Evolutionary conservation across 2,113 vertebrate species (phyloP).

Genomic region (Cichladusa arquata): DNA sequence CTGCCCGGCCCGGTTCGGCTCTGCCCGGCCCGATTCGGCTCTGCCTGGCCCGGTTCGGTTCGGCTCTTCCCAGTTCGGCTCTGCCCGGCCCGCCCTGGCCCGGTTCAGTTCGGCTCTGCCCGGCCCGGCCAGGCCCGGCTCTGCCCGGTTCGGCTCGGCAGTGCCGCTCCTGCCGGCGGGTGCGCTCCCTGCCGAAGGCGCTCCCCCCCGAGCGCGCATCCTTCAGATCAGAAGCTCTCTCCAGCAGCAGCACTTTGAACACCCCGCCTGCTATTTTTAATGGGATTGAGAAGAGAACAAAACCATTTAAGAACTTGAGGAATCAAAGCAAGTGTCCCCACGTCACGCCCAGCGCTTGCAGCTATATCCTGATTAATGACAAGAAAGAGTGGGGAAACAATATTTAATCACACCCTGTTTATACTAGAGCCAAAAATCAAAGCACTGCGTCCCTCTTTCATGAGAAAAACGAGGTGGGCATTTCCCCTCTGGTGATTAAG

Average conservation of each 20-base stretch:
- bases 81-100: too few species aligned
- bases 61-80: too few species aligned
- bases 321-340: constrained; percentile 54
- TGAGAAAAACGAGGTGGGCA: constrained; percentile 61
- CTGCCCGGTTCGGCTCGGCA: background rate
- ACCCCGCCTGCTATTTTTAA: constrained; percentile 32
- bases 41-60: too few species aligned
- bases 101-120: background rate
- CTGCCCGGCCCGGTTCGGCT: background rate
- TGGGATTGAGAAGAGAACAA: constrained; percentile 57
- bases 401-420: constrained; percentile 64
- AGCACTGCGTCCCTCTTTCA: constrained; percentile 39
- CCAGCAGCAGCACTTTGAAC: constrained; percentile 43
- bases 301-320: constrained; percentile 32
- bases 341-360: constrained; percentile 16
- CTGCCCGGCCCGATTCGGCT: too few species aligned
- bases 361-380: constrained; percentile 57
- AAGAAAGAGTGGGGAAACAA: constrained; percentile 45
- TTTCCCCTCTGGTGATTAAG: constrained; percentile 54
- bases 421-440: constrained; percentile 53
- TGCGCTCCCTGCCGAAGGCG: background rate
- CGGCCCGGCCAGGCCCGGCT: fast-evolving
- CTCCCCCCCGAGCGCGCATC: fast-evolving
- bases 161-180: fast-evolving
- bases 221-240: constrained; percentile 12